Evolutionary conservation across 2,797 vertebrate genomes (phyloP).

Genomic region (Eleutherodactylus coqui): DNA sequence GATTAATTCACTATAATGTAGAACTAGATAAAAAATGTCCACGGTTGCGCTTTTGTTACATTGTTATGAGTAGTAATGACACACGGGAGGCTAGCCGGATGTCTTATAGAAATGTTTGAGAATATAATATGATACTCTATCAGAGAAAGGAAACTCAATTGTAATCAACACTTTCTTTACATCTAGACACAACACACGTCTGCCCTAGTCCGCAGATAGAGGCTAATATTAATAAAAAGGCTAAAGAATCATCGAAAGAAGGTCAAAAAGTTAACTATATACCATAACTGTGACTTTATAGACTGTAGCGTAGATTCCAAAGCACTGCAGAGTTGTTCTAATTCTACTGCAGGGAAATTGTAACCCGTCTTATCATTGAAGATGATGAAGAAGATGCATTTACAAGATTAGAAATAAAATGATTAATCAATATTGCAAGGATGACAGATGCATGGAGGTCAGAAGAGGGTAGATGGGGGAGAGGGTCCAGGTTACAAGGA

Average conservation of each 20-base stretch:
- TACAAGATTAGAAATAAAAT: constrained; percentile 1
- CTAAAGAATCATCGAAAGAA: not conserved
- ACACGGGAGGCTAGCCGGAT: not conserved
- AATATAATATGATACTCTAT: not conserved
- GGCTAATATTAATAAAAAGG: constrained; percentile 20
- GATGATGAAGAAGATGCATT: constrained; percentile 37
- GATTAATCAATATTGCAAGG: too few relatives aligned
- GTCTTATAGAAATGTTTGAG: not conserved
- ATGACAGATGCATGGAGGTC: constrained; percentile 3
- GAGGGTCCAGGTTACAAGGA: not conserved
- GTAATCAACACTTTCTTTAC: not conserved
- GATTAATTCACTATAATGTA: not conserved
- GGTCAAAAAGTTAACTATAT: constrained; percentile 25
- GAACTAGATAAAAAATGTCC: not conserved
- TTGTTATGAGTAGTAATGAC: constrained; percentile 1
- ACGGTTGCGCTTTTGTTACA: not conserved
- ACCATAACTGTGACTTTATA: constrained; percentile 14
- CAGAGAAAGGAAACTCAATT: not conserved
- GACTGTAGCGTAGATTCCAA: constrained; percentile 23
- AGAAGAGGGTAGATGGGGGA: not conserved
- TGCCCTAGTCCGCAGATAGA: constrained; percentile 1
- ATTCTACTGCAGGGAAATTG: constrained; percentile 29
- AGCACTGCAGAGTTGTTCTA: constrained; percentile 21
- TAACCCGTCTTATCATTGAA: not conserved
- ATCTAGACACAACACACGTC: constrained; percentile 9